Evolutionary conservation across 2,888 invertebrate species (phyloP).

Genomic region (Polydrusus pterygomalis): DNA sequence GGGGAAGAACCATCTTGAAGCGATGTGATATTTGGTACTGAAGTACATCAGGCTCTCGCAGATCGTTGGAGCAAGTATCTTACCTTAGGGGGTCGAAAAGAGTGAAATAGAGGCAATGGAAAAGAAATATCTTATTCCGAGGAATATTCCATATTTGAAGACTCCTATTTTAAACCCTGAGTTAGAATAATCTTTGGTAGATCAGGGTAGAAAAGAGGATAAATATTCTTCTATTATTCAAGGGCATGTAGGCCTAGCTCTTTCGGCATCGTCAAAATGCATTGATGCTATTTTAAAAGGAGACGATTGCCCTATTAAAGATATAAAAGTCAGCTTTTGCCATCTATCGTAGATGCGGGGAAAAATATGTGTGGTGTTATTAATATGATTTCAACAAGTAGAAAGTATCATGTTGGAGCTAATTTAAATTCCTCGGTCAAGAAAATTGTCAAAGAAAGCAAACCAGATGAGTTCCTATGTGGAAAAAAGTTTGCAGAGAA

Average conservation of each 20-base stretch:
- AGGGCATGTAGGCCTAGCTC: background rate
- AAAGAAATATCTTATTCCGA: too few relatives aligned
- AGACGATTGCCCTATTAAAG: too few relatives aligned
- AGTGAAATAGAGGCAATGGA: too few relatives aligned
- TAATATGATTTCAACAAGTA: slow-evolving; percentile 35
- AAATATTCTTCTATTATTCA: slow-evolving; percentile 26
- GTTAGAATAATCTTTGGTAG: slow-evolving; percentile 22
- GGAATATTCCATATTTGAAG: too few relatives aligned
- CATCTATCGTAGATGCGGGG: slow-evolving; percentile 22
- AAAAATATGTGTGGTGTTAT: slow-evolving; percentile 32
- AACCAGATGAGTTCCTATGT: slow-evolving; percentile 37
- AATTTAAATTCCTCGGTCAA: slow-evolving; percentile 36
- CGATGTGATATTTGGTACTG: slow-evolving; percentile 10
- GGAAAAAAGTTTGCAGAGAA: slow-evolving; percentile 42
- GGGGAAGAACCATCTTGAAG: slow-evolving; percentile 25
- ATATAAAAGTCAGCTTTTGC: slow-evolving; percentile 5
- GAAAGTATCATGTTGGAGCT: slow-evolving; percentile 41
- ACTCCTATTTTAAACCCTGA: too few relatives aligned
- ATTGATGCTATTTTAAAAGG: too few relatives aligned
- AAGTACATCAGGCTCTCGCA: too few relatives aligned
- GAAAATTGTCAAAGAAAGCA: slow-evolving; percentile 38
- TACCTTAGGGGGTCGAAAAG: too few relatives aligned
- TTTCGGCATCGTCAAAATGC: too few relatives aligned
- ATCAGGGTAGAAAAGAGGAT: too few relatives aligned
- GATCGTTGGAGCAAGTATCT: too few relatives aligned